Evolutionary conservation across 2,113 vertebrate genomes (phyloP).

Genomic region (Grantiella picta): DNA sequence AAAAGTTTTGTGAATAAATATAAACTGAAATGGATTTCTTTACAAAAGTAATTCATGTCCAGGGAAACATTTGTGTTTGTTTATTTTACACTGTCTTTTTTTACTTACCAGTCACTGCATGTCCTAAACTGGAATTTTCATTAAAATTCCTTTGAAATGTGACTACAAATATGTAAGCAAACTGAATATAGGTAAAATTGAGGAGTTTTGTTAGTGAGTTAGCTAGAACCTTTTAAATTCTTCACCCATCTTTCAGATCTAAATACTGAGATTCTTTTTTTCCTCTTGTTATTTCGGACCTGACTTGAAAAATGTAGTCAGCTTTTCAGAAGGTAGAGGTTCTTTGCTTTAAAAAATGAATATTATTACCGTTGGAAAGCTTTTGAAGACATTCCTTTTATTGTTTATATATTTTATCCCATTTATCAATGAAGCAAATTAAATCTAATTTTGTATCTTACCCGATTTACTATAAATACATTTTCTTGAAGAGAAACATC

Average conservation of each 20-base stretch:
- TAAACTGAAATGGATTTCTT: background rate
- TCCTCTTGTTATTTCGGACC: background rate
- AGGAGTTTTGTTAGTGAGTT: background rate
- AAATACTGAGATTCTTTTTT: background rate
- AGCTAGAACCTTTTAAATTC: background rate
- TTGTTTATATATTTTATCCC: background rate
- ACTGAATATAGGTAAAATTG: background rate
- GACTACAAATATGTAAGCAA: background rate
- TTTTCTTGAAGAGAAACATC: constrained; percentile 29
- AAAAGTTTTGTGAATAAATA: constrained; percentile 7
- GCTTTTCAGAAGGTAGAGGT: background rate
- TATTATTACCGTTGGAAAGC: background rate
- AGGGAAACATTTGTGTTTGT: background rate
- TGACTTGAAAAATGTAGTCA: background rate
- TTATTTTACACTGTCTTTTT: background rate
- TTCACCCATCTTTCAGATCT: background rate
- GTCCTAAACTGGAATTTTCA: background rate
- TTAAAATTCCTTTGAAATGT: background rate
- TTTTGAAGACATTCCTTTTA: background rate
- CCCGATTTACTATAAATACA: constrained; percentile 19
- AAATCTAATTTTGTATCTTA: background rate
- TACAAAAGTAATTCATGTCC: background rate
- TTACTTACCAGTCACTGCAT: background rate
- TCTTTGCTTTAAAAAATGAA: background rate
- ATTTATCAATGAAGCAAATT: background rate